Conservation (phyloP, 2,797 vertebrate genomes). For the Peromyscus melanophrys region DNA sequence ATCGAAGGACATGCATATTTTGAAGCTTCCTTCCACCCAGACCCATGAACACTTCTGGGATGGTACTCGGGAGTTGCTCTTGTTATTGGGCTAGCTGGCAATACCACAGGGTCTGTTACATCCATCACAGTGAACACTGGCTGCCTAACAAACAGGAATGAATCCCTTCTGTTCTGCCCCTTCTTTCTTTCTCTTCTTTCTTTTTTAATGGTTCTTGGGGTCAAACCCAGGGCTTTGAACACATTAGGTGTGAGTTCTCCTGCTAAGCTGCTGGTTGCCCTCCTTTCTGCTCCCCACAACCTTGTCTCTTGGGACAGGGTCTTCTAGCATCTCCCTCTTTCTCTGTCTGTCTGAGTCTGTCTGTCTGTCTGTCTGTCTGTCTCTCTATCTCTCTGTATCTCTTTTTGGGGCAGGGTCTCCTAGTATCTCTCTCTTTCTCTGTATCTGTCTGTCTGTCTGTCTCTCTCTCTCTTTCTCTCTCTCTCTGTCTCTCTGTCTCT, state of each 20-base stretch:
- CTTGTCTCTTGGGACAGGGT: neutral
- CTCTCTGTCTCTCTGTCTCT: neutral
- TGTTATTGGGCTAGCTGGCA: neutral
- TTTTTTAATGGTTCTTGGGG: neutral
- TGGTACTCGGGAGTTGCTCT: neutral
- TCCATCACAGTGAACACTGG: neutral
- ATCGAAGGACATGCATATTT: neutral
- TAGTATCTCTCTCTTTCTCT: neutral
- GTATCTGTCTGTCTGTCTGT: neutral
- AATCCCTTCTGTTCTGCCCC: neutral
- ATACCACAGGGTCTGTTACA: neutral
- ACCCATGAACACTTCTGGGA: neutral
- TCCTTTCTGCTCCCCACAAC: neutral
- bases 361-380: neutral
- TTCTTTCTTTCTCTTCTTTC: slow-evolving; percentile 11
- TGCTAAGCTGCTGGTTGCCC: neutral
- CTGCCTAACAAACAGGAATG: neutral
- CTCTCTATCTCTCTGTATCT: neutral
- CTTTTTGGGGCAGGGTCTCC: neutral
- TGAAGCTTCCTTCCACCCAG: neutral
- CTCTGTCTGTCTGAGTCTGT: neutral
- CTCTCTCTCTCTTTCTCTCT: neutral
- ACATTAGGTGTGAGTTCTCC: neutral
- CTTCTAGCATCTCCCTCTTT: neutral
- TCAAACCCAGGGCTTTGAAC: neutral